phyloP scores from a whole-genome alignment of 2,888 invertebrate genomes.

The Aquatica leii region DNA sequence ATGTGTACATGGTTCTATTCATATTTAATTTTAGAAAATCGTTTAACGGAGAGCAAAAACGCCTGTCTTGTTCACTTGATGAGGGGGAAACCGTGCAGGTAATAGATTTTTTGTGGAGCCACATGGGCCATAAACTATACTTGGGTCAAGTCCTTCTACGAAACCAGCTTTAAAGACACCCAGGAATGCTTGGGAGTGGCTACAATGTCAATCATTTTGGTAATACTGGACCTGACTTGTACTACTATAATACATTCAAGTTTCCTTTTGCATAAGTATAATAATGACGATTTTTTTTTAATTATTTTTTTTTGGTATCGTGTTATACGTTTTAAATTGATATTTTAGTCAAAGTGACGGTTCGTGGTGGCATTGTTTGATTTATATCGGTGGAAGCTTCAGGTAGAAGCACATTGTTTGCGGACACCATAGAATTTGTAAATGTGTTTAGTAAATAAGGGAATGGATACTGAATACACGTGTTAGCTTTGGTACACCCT shows the following conservation, averaged over 20 bases:
- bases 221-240: slow-evolving; percentile 10
- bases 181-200: slow-evolving; percentile 43
- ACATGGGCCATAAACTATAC: slow-evolving; percentile 43
- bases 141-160: slow-evolving; percentile 42
- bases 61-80: slow-evolving; percentile 17
- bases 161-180: slow-evolving; percentile 40
- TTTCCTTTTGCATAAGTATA: slow-evolving; percentile 3
- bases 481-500: slow-evolving; percentile 37
- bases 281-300: neutral
- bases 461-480: slow-evolving; percentile 38
- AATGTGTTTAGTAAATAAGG: slow-evolving; percentile 42
- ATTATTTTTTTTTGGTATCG: neutral
- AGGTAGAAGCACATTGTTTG: slow-evolving; percentile 42
- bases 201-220: slow-evolving; percentile 40
- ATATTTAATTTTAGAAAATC: slow-evolving; percentile 7
- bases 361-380: slow-evolving; percentile 15
- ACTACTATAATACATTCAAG: neutral
- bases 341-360: neutral
- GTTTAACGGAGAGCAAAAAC: slow-evolving; percentile 7
- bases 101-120: slow-evolving; percentile 39
- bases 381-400: slow-evolving; percentile 27
- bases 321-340: neutral
- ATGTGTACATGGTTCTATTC: neutral
- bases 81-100: slow-evolving; percentile 26
- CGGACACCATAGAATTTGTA: slow-evolving; percentile 41